phyloP scores from a whole-genome alignment of 2,797 vertebrate species.

The Chaetodon trifasciatus region DNA sequence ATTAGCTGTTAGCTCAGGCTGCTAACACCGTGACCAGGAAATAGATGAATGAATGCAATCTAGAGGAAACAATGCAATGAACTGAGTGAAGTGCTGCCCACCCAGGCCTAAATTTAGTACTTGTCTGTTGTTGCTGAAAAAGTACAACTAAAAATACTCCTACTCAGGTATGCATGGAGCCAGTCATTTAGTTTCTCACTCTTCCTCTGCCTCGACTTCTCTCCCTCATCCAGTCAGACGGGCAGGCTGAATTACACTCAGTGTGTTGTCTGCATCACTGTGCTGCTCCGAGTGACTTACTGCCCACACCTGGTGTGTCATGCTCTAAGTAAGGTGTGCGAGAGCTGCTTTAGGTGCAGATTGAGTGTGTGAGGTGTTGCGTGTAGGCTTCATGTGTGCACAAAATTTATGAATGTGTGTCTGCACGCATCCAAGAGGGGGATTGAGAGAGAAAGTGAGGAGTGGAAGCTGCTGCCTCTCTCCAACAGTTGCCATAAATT shows the following conservation, averaged over 20 bases:
- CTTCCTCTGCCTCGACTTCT: background rate
- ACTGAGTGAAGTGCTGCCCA: background rate
- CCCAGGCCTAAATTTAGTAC: background rate
- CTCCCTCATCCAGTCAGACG: conserved; percentile 4
- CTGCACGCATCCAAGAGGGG: conserved; percentile 35
- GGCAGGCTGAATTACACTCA: conserved; percentile 14
- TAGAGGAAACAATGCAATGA: background rate
- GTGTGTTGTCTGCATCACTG: conserved; percentile 23
- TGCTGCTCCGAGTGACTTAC: conserved; percentile 42
- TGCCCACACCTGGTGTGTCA: conserved; percentile 45
- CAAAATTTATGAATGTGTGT: conserved; percentile 55
- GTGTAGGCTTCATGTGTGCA: background rate
- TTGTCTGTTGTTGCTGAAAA: background rate
- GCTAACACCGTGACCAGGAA: background rate
- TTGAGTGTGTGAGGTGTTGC: conserved; percentile 9
- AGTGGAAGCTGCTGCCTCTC: conserved; percentile 39
- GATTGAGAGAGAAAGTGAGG: conserved; percentile 62
- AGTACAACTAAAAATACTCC: background rate
- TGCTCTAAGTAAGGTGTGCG: conserved; percentile 32
- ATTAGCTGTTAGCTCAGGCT: background rate
- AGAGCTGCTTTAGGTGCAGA: conserved; percentile 27
- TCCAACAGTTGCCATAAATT: conserved; percentile 58
- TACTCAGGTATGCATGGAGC: background rate
- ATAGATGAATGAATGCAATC: background rate
- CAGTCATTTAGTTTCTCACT: background rate